Conservation (phyloP, 1,140 invertebrate genomes). For the silkworm (Bombyx mori) region DNA sequence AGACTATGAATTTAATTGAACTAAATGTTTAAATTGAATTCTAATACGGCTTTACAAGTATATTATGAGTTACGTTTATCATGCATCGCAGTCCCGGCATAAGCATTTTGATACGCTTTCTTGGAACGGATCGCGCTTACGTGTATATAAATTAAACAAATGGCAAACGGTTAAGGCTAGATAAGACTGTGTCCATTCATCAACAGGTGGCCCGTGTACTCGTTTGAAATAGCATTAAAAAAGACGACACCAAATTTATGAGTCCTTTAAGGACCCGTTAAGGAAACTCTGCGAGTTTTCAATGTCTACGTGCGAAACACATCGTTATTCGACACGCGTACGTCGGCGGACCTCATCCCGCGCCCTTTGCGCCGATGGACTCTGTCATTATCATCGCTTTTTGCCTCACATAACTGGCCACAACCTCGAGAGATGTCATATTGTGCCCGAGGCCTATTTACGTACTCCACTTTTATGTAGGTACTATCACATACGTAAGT, state of each 20-base stretch:
- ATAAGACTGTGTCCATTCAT: background rate
- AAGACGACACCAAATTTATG: background rate
- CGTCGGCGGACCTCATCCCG: conserved; percentile 30
- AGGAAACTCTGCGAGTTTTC: conserved; percentile 20
- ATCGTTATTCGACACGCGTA: conserved; percentile 50
- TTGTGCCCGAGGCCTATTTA: conserved; percentile 17
- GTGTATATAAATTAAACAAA: too few species aligned
- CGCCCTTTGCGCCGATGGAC: conserved; percentile 52
- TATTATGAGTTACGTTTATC: too few species aligned
- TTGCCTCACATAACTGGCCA: conserved; percentile 52
- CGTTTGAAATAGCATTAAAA: background rate
- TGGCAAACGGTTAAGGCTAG: too few species aligned
- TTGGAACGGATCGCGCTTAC: too few species aligned
- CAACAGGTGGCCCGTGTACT: background rate
- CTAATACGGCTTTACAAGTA: too few species aligned
- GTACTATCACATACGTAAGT: conserved; percentile 10
- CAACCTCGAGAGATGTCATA: conserved; percentile 30
- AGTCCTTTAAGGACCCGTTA: background rate
- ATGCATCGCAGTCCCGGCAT: too few species aligned
- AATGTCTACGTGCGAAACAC: conserved; percentile 16
- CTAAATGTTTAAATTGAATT: too few species aligned
- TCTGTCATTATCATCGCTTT: conserved; percentile 63
- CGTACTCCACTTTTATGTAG: conserved; percentile 12
- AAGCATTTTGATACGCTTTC: too few species aligned
- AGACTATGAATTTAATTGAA: too few species aligned